These are phyloP conservation scores for Equus quagga DNA, from an alignment of 2,113 vertebrate species.

Conservation along the genomic window DNA sequence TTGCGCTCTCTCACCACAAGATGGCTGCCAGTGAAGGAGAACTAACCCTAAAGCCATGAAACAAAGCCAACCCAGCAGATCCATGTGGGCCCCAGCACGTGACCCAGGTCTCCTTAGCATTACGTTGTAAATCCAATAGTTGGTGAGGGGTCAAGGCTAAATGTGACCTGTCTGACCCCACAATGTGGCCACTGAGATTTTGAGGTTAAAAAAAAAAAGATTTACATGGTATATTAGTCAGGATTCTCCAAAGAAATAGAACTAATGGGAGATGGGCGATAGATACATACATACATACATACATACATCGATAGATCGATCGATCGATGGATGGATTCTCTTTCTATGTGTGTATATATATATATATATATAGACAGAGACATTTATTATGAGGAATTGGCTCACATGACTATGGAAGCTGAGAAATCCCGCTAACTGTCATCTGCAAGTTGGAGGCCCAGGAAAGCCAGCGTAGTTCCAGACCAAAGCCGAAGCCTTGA, in stretches of 20 bases:
- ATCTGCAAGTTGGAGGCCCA: not conserved
- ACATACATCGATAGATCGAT: too few relatives aligned
- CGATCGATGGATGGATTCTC: too few relatives aligned
- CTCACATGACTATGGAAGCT: not conserved
- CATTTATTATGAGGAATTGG: not conserved
- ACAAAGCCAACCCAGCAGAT: not conserved
- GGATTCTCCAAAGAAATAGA: slow-evolving; percentile 14
- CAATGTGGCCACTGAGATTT: not conserved
- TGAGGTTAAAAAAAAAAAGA: not conserved
- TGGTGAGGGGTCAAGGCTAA: not conserved
- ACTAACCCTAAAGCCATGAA: not conserved
- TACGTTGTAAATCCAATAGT: not conserved
- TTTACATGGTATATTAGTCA: not conserved
- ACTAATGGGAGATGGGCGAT: not conserved
- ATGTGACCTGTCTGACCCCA: not conserved
- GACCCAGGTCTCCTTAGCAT: not conserved
- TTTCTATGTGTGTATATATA: not conserved
- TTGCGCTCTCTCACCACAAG: not conserved
- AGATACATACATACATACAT: too few relatives aligned
- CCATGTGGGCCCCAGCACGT: not conserved
- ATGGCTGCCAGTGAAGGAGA: not conserved
- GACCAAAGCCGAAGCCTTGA: not conserved
- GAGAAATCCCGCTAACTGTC: not conserved
- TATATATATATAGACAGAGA: not conserved
- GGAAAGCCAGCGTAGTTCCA: not conserved